Evolutionary conservation across 2,113 vertebrate genomes (phyloP).

Genomic region (Etheostoma cragini): DNA sequence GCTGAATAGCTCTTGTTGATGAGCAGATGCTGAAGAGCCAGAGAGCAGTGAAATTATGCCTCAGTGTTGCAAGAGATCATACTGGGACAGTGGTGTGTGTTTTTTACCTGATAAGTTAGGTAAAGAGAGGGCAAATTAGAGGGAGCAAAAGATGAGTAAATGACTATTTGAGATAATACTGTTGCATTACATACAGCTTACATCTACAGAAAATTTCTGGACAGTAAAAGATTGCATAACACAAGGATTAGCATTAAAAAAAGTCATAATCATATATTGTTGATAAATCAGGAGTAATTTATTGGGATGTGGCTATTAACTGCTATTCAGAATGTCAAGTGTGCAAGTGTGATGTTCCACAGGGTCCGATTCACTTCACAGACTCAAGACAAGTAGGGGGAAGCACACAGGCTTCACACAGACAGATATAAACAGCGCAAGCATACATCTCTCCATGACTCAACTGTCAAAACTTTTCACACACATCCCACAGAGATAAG

Average conservation of each 20-base stretch:
- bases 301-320: neutral
- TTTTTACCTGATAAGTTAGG: neutral
- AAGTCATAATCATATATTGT: neutral
- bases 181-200: neutral
- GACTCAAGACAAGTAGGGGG: constrained; percentile 20
- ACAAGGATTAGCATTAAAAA: neutral
- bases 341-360: constrained; percentile 47
- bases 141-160: neutral
- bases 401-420: constrained; percentile 18
- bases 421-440: constrained; percentile 9
- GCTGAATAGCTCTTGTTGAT: neutral
- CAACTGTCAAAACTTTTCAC: constrained; percentile 32
- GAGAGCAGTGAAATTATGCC: neutral
- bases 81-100: neutral
- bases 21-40: neutral
- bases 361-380: constrained; percentile 45
- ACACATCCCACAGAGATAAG: constrained; percentile 21
- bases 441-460: constrained; percentile 23
- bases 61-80: neutral
- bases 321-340: neutral
- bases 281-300: neutral
- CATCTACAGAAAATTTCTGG: neutral
- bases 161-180: neutral
- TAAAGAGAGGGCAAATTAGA: neutral
- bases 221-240: neutral